A percentile compares a stretch with the other conserved stretches of the same genome.
Evolutionary conservation across 2,797 vertebrate genomes (phyloP).

Genomic region (Dallia pectoralis): DNA sequence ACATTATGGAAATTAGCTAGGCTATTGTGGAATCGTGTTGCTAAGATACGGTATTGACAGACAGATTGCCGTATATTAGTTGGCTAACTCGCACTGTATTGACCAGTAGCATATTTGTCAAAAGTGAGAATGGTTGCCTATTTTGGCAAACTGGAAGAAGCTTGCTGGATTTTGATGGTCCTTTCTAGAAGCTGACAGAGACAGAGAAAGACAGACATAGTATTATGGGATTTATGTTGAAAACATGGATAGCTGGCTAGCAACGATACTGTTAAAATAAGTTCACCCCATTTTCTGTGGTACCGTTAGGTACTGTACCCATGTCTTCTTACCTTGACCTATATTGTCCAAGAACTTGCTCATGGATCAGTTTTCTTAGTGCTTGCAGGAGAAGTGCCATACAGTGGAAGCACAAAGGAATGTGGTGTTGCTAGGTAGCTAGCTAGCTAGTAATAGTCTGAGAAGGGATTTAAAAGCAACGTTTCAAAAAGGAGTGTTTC

Average conservation of each 20-base stretch:
- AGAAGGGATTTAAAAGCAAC: background rate
- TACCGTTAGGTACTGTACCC: too few relatives aligned
- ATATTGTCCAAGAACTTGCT: background rate
- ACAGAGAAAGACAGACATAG: too few relatives aligned
- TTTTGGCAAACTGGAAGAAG: background rate
- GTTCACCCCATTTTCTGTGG: too few relatives aligned
- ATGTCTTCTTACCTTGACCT: too few relatives aligned
- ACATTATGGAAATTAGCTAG: background rate
- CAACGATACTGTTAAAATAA: too few relatives aligned
- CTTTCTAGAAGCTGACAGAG: background rate
- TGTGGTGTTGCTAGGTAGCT: background rate
- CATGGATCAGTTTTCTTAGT: background rate
- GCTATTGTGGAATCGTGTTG: slow-evolving; percentile 27
- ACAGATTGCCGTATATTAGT: background rate
- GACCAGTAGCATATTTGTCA: background rate
- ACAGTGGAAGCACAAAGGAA: background rate
- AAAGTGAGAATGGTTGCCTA: background rate
- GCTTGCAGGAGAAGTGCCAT: background rate
- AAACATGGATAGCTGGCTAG: background rate
- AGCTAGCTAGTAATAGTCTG: background rate
- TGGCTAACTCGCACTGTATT: background rate
- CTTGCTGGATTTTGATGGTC: background rate
- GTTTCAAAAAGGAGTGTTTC: background rate
- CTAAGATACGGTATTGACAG: slow-evolving; percentile 44
- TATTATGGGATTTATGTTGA: background rate